Base-by-base conservation (phyloP, 2,888 invertebrate genomes). In the Syritta pipiens region DNA sequence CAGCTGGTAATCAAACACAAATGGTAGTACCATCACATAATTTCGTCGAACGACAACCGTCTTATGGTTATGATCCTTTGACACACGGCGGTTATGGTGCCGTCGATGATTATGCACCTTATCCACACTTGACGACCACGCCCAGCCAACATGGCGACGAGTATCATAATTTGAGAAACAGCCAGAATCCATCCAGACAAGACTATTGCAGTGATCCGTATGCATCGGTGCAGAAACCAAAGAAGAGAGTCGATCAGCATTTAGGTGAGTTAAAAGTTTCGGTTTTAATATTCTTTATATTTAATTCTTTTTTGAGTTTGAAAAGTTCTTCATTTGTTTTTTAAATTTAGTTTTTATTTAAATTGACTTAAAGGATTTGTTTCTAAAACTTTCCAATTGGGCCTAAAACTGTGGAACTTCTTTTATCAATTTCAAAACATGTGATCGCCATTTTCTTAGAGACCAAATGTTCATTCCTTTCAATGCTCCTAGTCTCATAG, bases 181-280 rank as follows among this genome's bases (percentile, higher is more conserved):
- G 93, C 86, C 95, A 94, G 90, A 95, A 94, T 90, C 94, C 95
- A 82, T 95, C 95, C 86, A 92, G 95, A 81, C 95, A 95, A 90
- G 95, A 95, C 88, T 95, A 95, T 90, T 94, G 94, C 90, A 93
- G 93, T 83, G 96, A 96, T 90, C 95, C 96, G 4, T 96, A 96
- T 89, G 95, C 95, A 81, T 94, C 95, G 81, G 95, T 96, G 83
- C 95, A 95, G 89, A 96, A 96, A 90, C 95, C 95, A 83, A 96
- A 96, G 91, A 96, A 96, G 89, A 91, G 95, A 84, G 92, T 95
- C 87, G 95, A 95, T 86, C 94, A 94, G 87, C 95, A 96, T 90
- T 93, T 96, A 89, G 96, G 96, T 96, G 87, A 92, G 92, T 90
- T 0, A 10, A 37, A 12, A 14, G 6, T 28, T 28, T 28, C 17